phyloP scores from a whole-genome alignment of 2,797 vertebrate genomes.

The Halcyon badia region DNA sequence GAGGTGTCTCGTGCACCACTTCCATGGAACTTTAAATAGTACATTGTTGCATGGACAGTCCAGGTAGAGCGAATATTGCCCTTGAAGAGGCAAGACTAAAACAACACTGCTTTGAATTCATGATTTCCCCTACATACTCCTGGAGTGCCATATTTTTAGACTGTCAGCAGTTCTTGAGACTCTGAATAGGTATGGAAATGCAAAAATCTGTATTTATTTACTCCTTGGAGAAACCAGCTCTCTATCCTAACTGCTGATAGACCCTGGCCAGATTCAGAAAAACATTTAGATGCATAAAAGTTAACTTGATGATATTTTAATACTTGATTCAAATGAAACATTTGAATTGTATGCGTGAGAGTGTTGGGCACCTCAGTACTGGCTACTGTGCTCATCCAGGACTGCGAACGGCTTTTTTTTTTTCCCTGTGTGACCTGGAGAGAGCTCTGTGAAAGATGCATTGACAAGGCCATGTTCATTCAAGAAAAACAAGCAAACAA shows the following conservation, averaged over 20 bases:
- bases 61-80: neutral
- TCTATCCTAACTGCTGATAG: neutral
- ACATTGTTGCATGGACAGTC: neutral
- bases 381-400: neutral
- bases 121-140: neutral
- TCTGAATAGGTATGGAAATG: neutral
- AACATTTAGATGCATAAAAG: neutral
- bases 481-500: neutral
- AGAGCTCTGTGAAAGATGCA: neutral
- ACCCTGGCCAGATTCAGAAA: neutral
- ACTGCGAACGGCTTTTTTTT: neutral
- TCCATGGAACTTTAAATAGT: neutral
- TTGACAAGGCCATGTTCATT: neutral
- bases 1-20: neutral
- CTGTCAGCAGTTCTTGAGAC: neutral
- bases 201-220: neutral
- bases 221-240: neutral
- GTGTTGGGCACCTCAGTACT: neutral
- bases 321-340: neutral
- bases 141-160: neutral
- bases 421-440: neutral
- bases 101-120: neutral
- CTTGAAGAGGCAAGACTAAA: neutral
- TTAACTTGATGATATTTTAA: neutral
- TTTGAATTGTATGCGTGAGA: neutral